Percentiles rank a stretch among this genome's conserved stretches.
Evolutionary conservation across 2,113 vertebrate species (phyloP).

Genomic region (Hippocampus zosterae): DNA sequence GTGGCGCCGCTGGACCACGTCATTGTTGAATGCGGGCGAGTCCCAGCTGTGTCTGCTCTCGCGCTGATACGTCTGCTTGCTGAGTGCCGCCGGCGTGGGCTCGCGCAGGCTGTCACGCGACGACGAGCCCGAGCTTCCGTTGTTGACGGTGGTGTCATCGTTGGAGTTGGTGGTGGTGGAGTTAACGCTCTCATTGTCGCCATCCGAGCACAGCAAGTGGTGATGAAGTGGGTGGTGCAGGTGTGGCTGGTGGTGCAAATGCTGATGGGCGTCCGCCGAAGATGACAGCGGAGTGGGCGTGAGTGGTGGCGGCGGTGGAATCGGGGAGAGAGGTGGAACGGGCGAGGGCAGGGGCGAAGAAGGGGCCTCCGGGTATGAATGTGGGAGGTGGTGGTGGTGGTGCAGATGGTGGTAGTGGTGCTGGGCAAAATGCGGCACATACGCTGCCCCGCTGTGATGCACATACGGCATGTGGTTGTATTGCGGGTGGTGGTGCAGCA

Average conservation of each 20-base stretch:
- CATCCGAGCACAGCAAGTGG: slow-evolving; percentile 77
- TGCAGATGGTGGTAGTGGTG: slow-evolving; percentile 69
- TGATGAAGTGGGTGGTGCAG: slow-evolving; percentile 53
- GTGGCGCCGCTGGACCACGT: slow-evolving; percentile 85
- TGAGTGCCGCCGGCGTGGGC: slow-evolving; percentile 61
- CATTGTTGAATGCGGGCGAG: slow-evolving; percentile 87
- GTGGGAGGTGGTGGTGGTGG: slow-evolving; percentile 72
- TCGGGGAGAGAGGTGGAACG: slow-evolving; percentile 51
- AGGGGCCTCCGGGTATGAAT: slow-evolving; percentile 69
- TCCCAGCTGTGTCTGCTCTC: slow-evolving; percentile 90
- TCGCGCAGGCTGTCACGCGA: slow-evolving; percentile 85
- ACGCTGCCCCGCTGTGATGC: slow-evolving; percentile 48
- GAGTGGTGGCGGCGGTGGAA: slow-evolving; percentile 65
- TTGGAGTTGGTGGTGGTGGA: slow-evolving; percentile 88
- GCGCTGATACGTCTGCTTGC: slow-evolving; percentile 86
- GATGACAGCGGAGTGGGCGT: slow-evolving; percentile 70
- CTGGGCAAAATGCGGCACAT: slow-evolving; percentile 47
- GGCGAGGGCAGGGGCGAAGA: slow-evolving; percentile 57
- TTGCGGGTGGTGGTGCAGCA: slow-evolving; percentile 61
- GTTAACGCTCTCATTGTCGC: slow-evolving; percentile 87
- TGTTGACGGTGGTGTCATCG: slow-evolving; percentile 81
- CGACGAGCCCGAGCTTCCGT: slow-evolving; percentile 90
- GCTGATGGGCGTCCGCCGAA: slow-evolving; percentile 54
- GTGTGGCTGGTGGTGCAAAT: slow-evolving; percentile 44
- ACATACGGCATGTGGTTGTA: slow-evolving; percentile 63